Percentiles rank a stretch among this genome's conserved stretches.
Conservation (phyloP, 35 echinoderm and acorn worm species). For the Lytechinus pictus region DNA sequence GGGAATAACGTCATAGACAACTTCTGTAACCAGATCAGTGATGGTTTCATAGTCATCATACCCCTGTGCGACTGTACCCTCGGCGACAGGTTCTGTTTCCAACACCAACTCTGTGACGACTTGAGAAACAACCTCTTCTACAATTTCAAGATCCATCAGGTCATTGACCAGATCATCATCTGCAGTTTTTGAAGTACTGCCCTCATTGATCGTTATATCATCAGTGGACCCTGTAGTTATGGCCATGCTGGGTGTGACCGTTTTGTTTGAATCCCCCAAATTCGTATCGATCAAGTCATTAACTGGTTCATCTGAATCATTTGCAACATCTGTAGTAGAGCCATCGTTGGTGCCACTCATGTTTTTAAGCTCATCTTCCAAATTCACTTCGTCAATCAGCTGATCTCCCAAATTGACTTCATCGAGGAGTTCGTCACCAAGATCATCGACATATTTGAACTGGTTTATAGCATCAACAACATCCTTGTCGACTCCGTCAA, state of each 20-base stretch:
- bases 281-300: not conserved
- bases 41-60: not conserved
- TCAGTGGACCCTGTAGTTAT: not conserved
- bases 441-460: not conserved
- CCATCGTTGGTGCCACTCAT: not conserved
- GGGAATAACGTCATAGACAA: conserved; percentile 20
- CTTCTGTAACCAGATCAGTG: conserved; percentile 34
- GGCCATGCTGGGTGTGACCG: not conserved
- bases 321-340: not conserved
- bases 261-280: not conserved
- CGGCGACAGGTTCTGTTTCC: not conserved
- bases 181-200: not conserved
- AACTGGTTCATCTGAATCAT: not conserved
- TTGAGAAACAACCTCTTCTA: not conserved
- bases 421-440: not conserved
- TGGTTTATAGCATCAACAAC: not conserved
- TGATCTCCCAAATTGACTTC: not conserved
- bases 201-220: not conserved
- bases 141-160: conserved; percentile 24
- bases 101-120: not conserved
- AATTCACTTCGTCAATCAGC: not conserved
- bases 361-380: conserved; percentile 5
- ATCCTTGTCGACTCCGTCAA: not conserved
- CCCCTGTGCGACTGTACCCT: not conserved
- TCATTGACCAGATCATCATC: conserved; percentile 35